These are phyloP conservation scores for Pangasius krempfi DNA, from an alignment of 2,797 vertebrate species.

Conservation along the genomic window DNA sequence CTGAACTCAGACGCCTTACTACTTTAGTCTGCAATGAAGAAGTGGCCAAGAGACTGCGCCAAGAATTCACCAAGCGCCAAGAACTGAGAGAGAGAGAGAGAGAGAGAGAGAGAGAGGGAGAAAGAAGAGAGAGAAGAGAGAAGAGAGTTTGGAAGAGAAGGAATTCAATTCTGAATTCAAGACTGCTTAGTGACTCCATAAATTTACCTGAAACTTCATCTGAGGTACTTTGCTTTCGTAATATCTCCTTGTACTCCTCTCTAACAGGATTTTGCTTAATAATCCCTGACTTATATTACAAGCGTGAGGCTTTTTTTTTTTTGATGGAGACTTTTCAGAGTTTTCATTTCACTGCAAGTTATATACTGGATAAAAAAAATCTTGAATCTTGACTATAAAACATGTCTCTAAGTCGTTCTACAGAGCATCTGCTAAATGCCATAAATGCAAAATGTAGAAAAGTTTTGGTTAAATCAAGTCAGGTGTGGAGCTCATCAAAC, in stretches of 20 bases:
- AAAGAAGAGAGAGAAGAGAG: neutral
- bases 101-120: neutral
- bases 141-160: neutral
- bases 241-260: neutral
- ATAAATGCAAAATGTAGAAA: neutral
- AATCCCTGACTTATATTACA: neutral
- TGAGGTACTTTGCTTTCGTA: neutral
- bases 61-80: constrained; percentile 11
- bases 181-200: neutral
- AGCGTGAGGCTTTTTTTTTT: neutral
- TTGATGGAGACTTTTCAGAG: neutral
- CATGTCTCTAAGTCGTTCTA: neutral
- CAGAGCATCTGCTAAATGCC: neutral
- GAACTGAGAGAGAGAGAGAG: neutral
- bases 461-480: neutral
- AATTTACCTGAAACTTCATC: neutral
- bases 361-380: too few species aligned
- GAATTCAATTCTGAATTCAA: too few species aligned
- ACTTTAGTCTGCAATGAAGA: neutral
- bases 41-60: neutral
- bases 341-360: too few species aligned
- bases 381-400: neutral
- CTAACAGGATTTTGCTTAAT: neutral
- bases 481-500: neutral
- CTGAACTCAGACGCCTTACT: neutral